Evolutionary conservation across 2,113 vertebrate genomes (phyloP), one percentile per base, ranked within the genome.

Genomic region (Sprattus sprattus): DNA sequence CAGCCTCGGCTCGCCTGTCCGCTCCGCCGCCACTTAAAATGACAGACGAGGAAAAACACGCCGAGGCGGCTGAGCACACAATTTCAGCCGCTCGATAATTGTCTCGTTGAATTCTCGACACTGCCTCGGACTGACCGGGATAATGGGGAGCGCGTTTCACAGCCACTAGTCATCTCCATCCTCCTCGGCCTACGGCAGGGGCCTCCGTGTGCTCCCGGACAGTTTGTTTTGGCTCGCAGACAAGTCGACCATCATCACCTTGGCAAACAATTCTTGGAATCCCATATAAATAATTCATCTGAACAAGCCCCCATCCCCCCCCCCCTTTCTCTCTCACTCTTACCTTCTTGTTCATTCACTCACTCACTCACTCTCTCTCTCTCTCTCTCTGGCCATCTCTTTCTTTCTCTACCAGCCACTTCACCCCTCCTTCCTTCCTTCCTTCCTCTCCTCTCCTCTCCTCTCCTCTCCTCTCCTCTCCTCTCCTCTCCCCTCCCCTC

Each of bases 221-320:
- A 80, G 94, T 95, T 94, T 95, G 93, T 93, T 95, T 95, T 95
- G 95, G 94, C 94, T 94, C 91, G 90, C 84, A 92, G 92, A 94
- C 92, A 93, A 94, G 93, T 94, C 91, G 81, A 88, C 93, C 93
- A 95, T 95, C 93, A 95, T 95, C 94, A 95, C 94, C 94, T 94
- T 93, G 93, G 92, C 93, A 95, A 95, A 95, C 92, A 95, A 95
- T 94, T 95, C 95, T 94, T 92, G 92, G 94, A 96, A 95, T 93
- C 92, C 91, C 88, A 88, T 90, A 94, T 95, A 93, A 95, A 96
- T 96, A 93, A 95, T 95, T 95, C 94, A 96, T 95, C 92, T 93
- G 92, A 93, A 93, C 92, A 93, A 92, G 93, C 89, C 87, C 90
- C 50, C 85, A 50, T 86, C 15, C 71, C 18, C 57, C 9, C 46